These are phyloP conservation scores for Ciona savignyi DNA, from an alignment of 23 tunicate species.

Conservation along the genomic window DNA sequence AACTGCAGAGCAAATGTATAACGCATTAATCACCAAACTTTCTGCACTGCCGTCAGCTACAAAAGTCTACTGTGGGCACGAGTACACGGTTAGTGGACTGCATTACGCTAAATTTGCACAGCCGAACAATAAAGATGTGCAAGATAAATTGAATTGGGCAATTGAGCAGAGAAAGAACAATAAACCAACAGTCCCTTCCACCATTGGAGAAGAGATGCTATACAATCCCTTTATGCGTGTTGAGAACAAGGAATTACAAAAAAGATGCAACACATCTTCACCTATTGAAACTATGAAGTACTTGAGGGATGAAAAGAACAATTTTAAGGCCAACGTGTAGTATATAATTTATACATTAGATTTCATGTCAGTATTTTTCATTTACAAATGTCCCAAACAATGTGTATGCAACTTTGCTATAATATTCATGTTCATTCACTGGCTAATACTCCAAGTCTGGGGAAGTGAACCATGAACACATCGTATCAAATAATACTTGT, in stretches of 20 bases:
- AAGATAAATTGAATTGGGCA: constrained; percentile 71
- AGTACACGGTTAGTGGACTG: constrained; percentile 61
- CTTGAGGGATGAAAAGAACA: constrained; percentile 68
- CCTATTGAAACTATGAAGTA: constrained; percentile 67
- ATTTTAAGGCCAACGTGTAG: constrained; percentile 40
- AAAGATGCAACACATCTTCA: constrained; percentile 27
- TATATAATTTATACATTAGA: background rate
- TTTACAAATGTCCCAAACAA: too few species aligned
- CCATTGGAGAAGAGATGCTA: constrained; percentile 61
- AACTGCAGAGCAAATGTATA: constrained; percentile 70
- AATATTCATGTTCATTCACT: too few species aligned
- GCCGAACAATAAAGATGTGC: constrained; percentile 37
- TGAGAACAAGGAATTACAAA: constrained; percentile 15
- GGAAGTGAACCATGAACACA: too few species aligned
- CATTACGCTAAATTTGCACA: constrained; percentile 57
- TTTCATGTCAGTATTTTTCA: too few species aligned
- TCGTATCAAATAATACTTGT: too few species aligned
- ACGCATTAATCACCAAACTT: constrained; percentile 49
- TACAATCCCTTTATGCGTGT: constrained; percentile 95
- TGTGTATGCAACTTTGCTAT: too few species aligned
- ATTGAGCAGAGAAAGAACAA: constrained; percentile 29
- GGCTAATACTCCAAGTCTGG: too few species aligned
- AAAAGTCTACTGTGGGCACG: constrained; percentile 93
- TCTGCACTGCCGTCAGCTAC: constrained; percentile 62
- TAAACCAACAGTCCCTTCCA: constrained; percentile 65